These are phyloP conservation scores for Drosophila murphyi DNA, from an alignment of 1,140 invertebrate genomes.

Conservation along the genomic window DNA sequence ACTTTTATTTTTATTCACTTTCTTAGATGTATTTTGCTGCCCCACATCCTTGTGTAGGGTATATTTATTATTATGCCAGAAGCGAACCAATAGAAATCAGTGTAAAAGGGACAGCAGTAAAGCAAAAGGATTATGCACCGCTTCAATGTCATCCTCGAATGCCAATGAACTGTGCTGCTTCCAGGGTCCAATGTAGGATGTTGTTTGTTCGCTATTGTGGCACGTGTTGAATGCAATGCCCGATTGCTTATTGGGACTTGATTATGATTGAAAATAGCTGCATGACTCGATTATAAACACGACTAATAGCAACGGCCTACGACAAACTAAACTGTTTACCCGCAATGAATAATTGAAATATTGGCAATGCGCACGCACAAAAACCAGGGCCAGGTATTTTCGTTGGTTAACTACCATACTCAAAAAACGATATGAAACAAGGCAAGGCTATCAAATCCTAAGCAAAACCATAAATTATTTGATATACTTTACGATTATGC, in stretches of 20 bases:
- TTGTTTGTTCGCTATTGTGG: conserved; percentile 19
- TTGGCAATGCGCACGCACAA: conserved; percentile 18
- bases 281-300: conserved; percentile 15
- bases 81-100: neutral
- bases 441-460: conserved; percentile 29
- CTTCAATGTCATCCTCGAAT: conserved; percentile 20
- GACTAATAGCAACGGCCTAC: conserved; percentile 22
- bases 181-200: neutral
- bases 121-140: conserved; percentile 27
- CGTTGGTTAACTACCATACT: conserved; percentile 4
- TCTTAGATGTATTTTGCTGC: neutral
- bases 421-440: neutral
- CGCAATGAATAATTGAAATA: conserved; percentile 35
- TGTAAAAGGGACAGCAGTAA: neutral
- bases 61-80: neutral
- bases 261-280: conserved; percentile 11
- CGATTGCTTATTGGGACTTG: neutral
- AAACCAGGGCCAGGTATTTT: conserved; percentile 18
- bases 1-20: no score
- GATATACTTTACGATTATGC: conserved; percentile 15
- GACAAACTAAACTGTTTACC: conserved; percentile 7
- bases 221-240: conserved; percentile 33
- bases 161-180: conserved; percentile 27
- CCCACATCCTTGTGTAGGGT: neutral
- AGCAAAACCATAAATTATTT: conserved; percentile 1